phyloP scores from a whole-genome alignment of 2,113 vertebrate genomes.

The Pardalotus punctatus region DNA sequence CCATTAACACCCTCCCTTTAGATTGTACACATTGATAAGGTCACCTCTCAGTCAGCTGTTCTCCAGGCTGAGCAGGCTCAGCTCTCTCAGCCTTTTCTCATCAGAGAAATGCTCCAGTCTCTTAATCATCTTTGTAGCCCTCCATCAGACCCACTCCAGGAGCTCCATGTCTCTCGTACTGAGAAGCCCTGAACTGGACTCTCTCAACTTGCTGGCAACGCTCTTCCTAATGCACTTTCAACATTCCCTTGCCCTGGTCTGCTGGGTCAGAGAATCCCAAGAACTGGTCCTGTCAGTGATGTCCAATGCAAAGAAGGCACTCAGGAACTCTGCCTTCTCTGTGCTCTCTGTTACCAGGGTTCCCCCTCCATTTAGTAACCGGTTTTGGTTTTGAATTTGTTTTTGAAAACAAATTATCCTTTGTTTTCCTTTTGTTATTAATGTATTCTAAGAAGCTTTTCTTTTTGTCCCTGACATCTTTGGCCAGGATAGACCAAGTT shows the following conservation, averaged over 20 bases:
- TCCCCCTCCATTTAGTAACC: background rate
- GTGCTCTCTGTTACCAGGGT: background rate
- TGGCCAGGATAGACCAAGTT: background rate
- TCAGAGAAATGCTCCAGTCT: background rate
- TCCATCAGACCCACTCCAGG: background rate
- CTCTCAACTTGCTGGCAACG: background rate
- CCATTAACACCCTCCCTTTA: too few relatives aligned
- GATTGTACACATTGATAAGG: background rate
- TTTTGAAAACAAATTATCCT: background rate
- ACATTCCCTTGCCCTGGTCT: background rate
- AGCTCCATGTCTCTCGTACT: background rate
- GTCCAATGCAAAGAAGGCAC: fast-evolving
- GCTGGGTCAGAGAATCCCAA: background rate
- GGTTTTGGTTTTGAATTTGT: background rate
- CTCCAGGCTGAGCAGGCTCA: background rate
- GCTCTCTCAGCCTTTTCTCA: background rate
- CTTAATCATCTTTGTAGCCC: background rate
- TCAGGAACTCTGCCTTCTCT: background rate
- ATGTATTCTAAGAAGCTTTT: background rate
- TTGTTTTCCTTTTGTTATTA: background rate
- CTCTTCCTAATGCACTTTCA: background rate
- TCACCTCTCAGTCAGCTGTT: background rate
- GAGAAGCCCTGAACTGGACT: background rate
- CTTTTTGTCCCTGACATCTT: background rate
- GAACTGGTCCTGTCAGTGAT: background rate